Evolutionary conservation across 1,140 invertebrate genomes (phyloP), one percentile per base, ranked within the genome.

Genomic region (Drosophila eugracilis): DNA sequence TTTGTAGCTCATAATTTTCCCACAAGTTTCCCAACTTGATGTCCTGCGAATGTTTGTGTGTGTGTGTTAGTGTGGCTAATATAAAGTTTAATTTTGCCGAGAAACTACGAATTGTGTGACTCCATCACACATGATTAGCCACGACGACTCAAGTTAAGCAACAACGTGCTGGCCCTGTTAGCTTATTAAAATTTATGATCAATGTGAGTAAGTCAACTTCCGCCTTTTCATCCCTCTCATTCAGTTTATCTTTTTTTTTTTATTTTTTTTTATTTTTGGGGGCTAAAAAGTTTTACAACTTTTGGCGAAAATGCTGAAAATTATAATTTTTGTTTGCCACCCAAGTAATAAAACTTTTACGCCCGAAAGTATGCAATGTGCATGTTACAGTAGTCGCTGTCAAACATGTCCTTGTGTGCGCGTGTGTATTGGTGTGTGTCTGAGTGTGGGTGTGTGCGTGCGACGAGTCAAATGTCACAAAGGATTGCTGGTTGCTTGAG

Each of bases 171-270:
- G 48, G 21, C 30, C 26, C 21, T 34, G 45, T 34, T 75, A 59
- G 65, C 80, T 75, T 85, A 79, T 84, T 84, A 76, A 79, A 80
- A 84, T 85, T 65, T 85, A 84, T 85, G 80, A 76, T 76, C 71
- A 66, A 53, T 57, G 60, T 75, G 54, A 45, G 60, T 75, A 66
- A 45, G 39, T 22, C 28, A 36, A 5, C 6, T 41, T 50, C 32
- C 47, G 12, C 10, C 36, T 21, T n/a, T 19, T 9, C 36, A 3
- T 17, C 14, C 5, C 22, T 7, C 26, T 21, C 2, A 9, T 32
- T 32, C 30, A 32, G n/a, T n/a, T n/a, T n/a, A n/a, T n/a, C n/a
- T n/a, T n/a, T n/a, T n/a, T n/a, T n/a, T n/a, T n/a, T n/a, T n/a
- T n/a, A n/a, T n/a, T n/a, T n/a, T n/a, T n/a, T n/a, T n/a, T n/a